Percentiles rank a stretch among this genome's conserved stretches.
Evolutionary conservation across 2,113 vertebrate species (phyloP).

Genomic region (Triplophysa rosa): DNA sequence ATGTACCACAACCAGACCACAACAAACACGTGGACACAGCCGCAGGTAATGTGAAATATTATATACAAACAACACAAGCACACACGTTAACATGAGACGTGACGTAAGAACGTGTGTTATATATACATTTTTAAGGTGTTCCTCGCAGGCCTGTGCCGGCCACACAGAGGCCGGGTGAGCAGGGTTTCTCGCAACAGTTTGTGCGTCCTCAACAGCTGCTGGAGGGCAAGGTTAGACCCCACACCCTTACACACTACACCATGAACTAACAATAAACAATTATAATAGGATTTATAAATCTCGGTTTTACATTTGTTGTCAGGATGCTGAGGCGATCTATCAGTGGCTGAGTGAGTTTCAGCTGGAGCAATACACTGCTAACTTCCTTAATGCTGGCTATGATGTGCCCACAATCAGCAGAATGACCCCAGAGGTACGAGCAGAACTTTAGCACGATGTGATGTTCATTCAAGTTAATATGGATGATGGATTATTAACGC

Average conservation of each 20-base stretch:
- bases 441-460: neutral
- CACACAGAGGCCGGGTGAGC: conserved; percentile 74
- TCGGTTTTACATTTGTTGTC: neutral
- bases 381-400: conserved; percentile 89
- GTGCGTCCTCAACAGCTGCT: conserved; percentile 85
- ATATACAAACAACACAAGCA: neutral
- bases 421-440: conserved; percentile 92
- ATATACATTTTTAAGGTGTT: conserved; percentile 29
- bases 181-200: conserved; percentile 81
- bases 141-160: conserved; percentile 66
- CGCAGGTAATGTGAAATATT: conserved; percentile 64
- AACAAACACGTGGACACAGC: conserved; percentile 68
- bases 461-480: neutral
- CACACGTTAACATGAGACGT: neutral
- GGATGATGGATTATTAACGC: neutral
- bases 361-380: conserved; percentile 85
- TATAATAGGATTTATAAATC: too few relatives aligned
- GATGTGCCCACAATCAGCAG: conserved; percentile 96
- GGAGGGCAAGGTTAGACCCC: conserved; percentile 82
- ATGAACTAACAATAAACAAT: neutral
- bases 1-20: conserved; percentile 66
- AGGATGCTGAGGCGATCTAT: conserved; percentile 93
- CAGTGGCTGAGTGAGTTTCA: conserved; percentile 96
- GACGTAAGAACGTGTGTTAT: neutral
- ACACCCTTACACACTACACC: neutral